A percentile compares a stretch with the other conserved stretches of the same genome.
Conservation (phyloP, 2,113 vertebrate species). For the Dolichotis patagonum region DNA sequence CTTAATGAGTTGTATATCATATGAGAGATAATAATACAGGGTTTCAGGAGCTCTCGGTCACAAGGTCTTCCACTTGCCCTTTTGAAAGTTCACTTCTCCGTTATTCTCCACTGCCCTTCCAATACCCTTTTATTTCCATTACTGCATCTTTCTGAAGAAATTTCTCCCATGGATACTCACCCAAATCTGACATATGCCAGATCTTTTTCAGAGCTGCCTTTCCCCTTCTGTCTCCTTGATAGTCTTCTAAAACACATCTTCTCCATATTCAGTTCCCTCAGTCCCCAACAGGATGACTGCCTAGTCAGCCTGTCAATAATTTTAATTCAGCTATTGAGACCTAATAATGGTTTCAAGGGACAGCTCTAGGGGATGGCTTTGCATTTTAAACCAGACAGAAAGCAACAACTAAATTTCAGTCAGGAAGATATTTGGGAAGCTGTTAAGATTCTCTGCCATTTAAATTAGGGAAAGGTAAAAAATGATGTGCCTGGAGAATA, state of each 20-base stretch:
- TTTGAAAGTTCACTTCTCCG: neutral
- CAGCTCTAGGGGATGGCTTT: neutral
- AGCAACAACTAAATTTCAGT: neutral
- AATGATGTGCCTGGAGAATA: neutral
- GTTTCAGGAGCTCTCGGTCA: neutral
- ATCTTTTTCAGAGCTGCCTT: neutral
- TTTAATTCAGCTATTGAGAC: neutral
- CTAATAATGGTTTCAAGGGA: neutral
- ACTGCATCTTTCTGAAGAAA: neutral
- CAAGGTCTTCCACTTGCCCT: neutral
- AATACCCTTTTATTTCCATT: neutral
- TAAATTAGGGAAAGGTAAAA: neutral
- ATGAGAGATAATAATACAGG: neutral
- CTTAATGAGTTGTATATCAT: neutral
- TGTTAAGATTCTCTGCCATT: neutral
- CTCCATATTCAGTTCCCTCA: neutral
- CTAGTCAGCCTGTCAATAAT: neutral
- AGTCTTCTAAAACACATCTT: neutral
- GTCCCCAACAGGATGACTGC: neutral
- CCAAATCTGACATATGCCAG: neutral
- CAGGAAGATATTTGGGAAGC: neutral
- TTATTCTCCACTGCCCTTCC: neutral
- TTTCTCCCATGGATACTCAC: no score
- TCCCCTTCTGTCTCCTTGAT: neutral
- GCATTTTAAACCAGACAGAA: neutral